Evolutionary conservation across 2,797 vertebrate species (phyloP).

Genomic region (Tauraco hartlaubi): DNA sequence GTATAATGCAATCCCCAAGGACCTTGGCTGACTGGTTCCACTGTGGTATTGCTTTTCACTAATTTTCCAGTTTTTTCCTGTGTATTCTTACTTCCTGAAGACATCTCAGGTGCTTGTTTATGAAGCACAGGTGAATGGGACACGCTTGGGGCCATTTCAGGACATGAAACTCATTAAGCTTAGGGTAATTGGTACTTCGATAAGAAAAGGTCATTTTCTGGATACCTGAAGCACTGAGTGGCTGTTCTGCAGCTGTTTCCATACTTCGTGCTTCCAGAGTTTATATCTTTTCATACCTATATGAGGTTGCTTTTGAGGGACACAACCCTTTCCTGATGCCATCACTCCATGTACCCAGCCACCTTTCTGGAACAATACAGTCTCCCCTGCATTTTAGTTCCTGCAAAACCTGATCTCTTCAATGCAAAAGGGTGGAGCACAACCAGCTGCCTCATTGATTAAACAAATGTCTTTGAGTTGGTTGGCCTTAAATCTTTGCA

Average conservation of each 20-base stretch:
- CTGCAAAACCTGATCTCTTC: slow-evolving; percentile 11
- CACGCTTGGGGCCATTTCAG: background rate
- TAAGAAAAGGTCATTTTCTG: background rate
- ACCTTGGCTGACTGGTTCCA: background rate
- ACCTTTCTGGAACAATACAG: background rate
- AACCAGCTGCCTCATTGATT: background rate
- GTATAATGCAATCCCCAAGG: background rate
- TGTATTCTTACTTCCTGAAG: background rate
- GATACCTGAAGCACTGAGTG: background rate
- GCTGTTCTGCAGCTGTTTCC: background rate
- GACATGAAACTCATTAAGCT: background rate
- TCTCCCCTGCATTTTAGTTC: background rate
- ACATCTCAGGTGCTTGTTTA: background rate
- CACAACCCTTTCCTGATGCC: background rate
- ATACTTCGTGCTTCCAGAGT: background rate
- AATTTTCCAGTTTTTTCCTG: background rate
- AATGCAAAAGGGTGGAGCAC: background rate
- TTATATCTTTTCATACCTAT: background rate
- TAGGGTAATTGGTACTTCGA: background rate
- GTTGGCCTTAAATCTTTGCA: background rate
- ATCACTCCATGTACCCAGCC: background rate
- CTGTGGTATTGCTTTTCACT: background rate
- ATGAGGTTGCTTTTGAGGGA: background rate
- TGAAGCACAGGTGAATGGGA: background rate
- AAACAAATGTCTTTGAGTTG: background rate